Percentiles rank a stretch among this genome's conserved stretches.
These are phyloP conservation scores for Sciaenops ocellatus DNA, from an alignment of 2,797 vertebrate species.

Conservation along the genomic window DNA sequence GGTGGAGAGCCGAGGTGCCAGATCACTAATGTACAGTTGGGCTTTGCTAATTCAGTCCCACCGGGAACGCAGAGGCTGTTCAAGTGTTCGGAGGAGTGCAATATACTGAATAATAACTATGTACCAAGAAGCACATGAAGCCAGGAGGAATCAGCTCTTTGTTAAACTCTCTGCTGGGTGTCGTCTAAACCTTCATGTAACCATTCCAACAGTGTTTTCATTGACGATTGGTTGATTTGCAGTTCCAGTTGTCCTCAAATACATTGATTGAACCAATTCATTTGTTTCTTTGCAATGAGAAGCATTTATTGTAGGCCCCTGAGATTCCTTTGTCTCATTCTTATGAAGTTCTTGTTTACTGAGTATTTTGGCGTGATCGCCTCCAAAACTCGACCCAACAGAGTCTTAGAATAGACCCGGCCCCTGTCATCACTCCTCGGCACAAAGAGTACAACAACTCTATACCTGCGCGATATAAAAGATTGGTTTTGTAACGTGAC, in stretches of 20 bases:
- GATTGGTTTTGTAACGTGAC: neutral
- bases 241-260: neutral
- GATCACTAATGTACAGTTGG: constrained; percentile 17
- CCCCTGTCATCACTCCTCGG: neutral
- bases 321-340: neutral
- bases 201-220: neutral
- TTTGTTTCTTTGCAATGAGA: neutral
- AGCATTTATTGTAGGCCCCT: neutral
- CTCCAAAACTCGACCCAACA: neutral
- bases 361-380: neutral
- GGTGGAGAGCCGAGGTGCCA: constrained; percentile 1
- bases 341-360: neutral
- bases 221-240: neutral
- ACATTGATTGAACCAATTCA: neutral
- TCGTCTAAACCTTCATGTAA: neutral
- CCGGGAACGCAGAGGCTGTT: constrained; percentile 2
- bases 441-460: neutral
- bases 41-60: constrained; percentile 26
- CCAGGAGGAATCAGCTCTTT: constrained; percentile 9
- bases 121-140: neutral
- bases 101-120: neutral
- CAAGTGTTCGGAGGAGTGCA: constrained; percentile 9
- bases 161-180: neutral
- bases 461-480: neutral
- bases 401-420: neutral